Evolutionary conservation across 2,888 invertebrate species (phyloP), one percentile per base, ranked within the genome.

Genomic region (Cosmia pyralina): DNA sequence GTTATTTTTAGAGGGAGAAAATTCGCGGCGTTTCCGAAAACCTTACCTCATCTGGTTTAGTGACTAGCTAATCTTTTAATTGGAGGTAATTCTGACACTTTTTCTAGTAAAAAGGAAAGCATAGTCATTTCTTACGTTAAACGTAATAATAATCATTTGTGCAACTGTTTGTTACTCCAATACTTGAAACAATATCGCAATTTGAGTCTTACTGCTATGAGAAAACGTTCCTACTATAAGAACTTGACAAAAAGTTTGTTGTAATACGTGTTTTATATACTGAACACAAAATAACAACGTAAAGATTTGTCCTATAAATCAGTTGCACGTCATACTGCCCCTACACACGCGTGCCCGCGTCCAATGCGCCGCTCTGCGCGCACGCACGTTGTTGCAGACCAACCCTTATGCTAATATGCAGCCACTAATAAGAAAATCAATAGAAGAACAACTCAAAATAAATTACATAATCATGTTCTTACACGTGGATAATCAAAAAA

Each of bases 331-430:
- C 63, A 79, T 81, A 22, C 0, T 10, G 11, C 13, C 72, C 72
- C 67, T 73, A 87, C 66, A 48, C 72, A 86, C 88, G 87, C 90
- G 89, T 90, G 90, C 88, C 85, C 83, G 87, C 81, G 75, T 69
- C 90, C 84, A 89, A 90, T 90, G 88, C 77, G 69, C 67, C 60
- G 72, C 62, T 57, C 69, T 76, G 87, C 87, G 85, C 75, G 58
- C 76, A 87, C 88, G 89, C 90, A 90, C 89, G 88, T 78, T 69
- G 88, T 78, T 69, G 73, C 77, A 53, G 66, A 73, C 69, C 58
- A 77, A 80, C 66, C 82, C 59, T 64, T 79, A 81, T 83, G 84
- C 81, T 87, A 84, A 84, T 85, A 77, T 69, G 60, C 63, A 13
- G 60, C 48, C 53, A 34, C 13, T 2, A 1, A 34, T 28, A 66